Percentiles rank a stretch among this genome's conserved stretches.
These are phyloP conservation scores for Zonitis immaculata DNA, from an alignment of 2,888 invertebrate genomes.

Conservation along the genomic window DNA sequence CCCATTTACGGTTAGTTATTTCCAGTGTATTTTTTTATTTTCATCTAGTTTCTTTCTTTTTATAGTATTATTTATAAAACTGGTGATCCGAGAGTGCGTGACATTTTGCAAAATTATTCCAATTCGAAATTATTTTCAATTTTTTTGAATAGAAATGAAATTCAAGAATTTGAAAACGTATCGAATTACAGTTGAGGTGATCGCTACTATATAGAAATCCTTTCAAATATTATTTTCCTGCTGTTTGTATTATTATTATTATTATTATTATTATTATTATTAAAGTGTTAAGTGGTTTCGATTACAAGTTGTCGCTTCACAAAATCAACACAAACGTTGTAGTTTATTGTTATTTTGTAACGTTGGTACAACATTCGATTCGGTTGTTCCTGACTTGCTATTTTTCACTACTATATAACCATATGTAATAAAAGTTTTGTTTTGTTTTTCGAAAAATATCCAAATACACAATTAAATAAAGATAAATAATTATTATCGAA, in stretches of 20 bases:
- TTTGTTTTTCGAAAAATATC: too few species aligned
- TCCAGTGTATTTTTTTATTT: too few species aligned
- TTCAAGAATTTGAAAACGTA: too few species aligned
- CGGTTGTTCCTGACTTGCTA: not conserved
- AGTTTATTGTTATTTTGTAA: not conserved
- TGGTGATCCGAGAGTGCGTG: too few species aligned
- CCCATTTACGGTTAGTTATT: too few species aligned
- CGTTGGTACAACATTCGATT: not conserved
- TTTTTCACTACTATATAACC: not conserved
- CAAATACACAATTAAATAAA: not conserved
- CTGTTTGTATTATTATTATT: too few species aligned
- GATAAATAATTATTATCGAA: not conserved
- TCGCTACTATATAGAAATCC: not conserved
- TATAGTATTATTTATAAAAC: too few species aligned
- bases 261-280: too few species aligned
- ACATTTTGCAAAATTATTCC: too few species aligned
- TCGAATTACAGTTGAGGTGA: not conserved
- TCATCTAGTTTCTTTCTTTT: too few species aligned
- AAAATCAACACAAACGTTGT: too few species aligned
- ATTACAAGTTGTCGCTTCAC: constrained; percentile 5
- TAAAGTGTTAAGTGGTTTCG: not conserved
- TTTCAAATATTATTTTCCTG: not conserved
- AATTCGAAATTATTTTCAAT: too few species aligned
- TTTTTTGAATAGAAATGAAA: not conserved
- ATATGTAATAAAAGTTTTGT: not conserved